Base-by-base conservation (phyloP, 1,140 invertebrate species). In the Trinorchestia longiramus region DNA sequence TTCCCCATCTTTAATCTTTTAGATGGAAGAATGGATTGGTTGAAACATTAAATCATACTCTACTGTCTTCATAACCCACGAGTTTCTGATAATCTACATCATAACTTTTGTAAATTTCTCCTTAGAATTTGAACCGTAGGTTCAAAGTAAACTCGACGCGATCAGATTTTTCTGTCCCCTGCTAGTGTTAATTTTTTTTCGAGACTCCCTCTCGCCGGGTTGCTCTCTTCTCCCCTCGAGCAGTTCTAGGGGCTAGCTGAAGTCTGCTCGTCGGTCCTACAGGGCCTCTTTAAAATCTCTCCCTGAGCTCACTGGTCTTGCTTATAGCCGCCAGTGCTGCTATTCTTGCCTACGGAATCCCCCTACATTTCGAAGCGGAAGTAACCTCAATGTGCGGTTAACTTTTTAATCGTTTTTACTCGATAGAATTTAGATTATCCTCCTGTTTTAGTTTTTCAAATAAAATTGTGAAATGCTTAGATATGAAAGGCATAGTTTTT, bases 201-300 rank as follows among this genome's bases (percentile, higher is more conserved):
- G 88, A 42, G n/a, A 41, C 43, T 36, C 62, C 62, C 62, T 23
- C 62, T 77, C 15, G 1, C 62, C 3, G 15, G 62, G 88, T 36
- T 42, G 88, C 88, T 90, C 88, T 90, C 88, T 90, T 90, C 88
- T 4, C 88, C 88, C 88, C 43, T 36, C 88, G 88, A 1, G 88
- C 41, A 90, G 88, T 17, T 41, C 41, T 43, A 90, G 88, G 41
- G 43, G 88, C 23, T 42, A 41, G 88, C 41, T 36, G 15, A 3
- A 90, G 88, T 43, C n/a, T 42, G 88, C 88, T 90, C 88, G n/a
- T 43, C 88, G 43, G n/a, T 43, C 41, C 88, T 36, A 43, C 88
- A 90, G 88, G n/a, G 88, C 88, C 88, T 90, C 88, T 90, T 90
- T 90, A 90, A 90, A 90, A 41, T 41, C 88, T 41, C 88, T 41